Percentiles rank a stretch among this genome's conserved stretches.
These are phyloP conservation scores for Ploceus nigricollis DNA, from an alignment of 2,113 vertebrate species.

Conservation along the genomic window DNA sequence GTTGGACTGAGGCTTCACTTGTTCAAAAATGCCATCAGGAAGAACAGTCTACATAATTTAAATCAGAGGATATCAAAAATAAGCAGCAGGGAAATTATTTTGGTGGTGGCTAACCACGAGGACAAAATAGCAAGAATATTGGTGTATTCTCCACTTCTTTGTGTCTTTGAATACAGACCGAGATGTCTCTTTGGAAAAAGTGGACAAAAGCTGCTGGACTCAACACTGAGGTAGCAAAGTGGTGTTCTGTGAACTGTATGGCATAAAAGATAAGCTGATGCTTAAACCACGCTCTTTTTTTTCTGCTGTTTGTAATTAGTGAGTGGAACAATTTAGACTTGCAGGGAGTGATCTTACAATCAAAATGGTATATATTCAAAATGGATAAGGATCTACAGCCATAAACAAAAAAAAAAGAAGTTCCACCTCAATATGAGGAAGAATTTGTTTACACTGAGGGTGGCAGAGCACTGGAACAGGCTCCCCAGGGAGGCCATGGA, in stretches of 20 bases:
- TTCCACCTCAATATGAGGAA: not conserved
- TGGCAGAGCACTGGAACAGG: not conserved
- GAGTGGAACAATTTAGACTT: not conserved
- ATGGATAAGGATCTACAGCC: not conserved
- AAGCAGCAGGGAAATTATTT: conserved; percentile 1
- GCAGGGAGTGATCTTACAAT: not conserved
- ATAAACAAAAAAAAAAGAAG: not conserved
- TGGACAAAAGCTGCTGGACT: not conserved
- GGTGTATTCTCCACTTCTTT: not conserved
- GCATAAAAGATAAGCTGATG: not conserved
- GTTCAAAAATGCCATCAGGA: conserved; percentile 38
- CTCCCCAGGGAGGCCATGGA: not conserved
- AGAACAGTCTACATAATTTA: not conserved
- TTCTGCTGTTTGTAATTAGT: not conserved
- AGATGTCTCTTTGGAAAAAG: not conserved
- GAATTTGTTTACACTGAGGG: not conserved
- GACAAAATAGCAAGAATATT: not conserved
- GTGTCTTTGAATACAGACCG: not conserved
- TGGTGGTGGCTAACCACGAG: not conserved
- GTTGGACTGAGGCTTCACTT: conserved; percentile 3
- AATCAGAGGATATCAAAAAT: conserved; percentile 8
- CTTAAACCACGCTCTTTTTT: not conserved
- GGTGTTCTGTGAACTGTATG: not conserved
- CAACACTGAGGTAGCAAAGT: not conserved
- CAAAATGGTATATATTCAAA: not conserved